Conservation (phyloP, 1,140 invertebrate genomes). For the Philopotamus ludificatus region DNA sequence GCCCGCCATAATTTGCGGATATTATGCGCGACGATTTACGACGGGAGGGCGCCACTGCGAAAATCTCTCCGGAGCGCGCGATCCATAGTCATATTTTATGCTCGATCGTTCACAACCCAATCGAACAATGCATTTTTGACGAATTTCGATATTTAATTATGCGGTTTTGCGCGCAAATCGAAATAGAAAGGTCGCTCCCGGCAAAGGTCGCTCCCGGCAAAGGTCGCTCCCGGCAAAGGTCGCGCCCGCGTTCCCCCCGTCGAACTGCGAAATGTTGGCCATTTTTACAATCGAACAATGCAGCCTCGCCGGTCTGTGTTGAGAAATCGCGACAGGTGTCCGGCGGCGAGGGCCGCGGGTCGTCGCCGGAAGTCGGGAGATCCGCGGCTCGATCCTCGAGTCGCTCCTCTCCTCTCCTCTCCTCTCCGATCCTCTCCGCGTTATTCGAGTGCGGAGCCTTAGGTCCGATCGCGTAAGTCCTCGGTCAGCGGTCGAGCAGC, state of each 20-base stretch:
- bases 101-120: no score
- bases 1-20: no score
- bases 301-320: background rate
- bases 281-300: background rate
- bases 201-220: no score
- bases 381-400: background rate
- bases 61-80: no score
- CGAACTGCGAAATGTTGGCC: background rate
- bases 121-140: no score
- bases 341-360: background rate
- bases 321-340: slow-evolving; percentile 11
- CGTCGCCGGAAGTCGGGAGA: background rate
- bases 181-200: no score
- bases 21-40: no score
- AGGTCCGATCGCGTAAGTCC: slow-evolving; percentile 14
- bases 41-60: no score
- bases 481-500: slow-evolving; percentile 27
- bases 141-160: no score
- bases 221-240: background rate
- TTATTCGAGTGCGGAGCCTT: no score
- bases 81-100: no score
- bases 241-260: background rate
- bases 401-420: background rate
- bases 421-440: background rate
- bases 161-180: no score